Evolutionary conservation across 2,113 vertebrate genomes (phyloP).

Genomic region (Sorex fumeus): DNA sequence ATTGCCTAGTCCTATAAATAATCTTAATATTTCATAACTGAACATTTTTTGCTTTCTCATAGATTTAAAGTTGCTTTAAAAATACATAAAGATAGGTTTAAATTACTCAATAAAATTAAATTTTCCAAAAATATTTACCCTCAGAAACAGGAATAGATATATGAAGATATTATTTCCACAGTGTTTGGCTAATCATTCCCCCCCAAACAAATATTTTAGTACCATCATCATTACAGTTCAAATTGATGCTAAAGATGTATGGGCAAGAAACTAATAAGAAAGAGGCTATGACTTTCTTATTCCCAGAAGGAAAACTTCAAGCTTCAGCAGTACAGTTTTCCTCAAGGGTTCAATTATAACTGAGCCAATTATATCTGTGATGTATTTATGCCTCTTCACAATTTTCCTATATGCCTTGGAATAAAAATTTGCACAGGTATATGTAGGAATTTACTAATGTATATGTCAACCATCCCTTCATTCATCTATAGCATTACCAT

Average conservation of each 20-base stretch:
- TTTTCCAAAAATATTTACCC: background rate
- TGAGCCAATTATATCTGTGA: constrained; percentile 72
- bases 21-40: constrained; percentile 9
- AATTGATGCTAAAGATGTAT: constrained; percentile 35
- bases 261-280: constrained; percentile 35
- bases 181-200: constrained; percentile 15
- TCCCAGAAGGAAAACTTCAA: constrained; percentile 66
- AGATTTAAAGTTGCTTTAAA: background rate
- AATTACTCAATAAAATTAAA: constrained; percentile 50
- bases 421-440: constrained; percentile 60
- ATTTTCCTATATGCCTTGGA: constrained; percentile 68
- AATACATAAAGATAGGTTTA: constrained; percentile 2
- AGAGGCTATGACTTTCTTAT: constrained; percentile 52
- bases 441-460: constrained; percentile 49
- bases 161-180: constrained; percentile 15
- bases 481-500: background rate
- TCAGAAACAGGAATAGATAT: constrained; percentile 2
- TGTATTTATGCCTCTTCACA: constrained; percentile 57
- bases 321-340: constrained; percentile 58
- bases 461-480: background rate
- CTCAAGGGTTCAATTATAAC: constrained; percentile 80
- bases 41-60: background rate
- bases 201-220: constrained; percentile 39
- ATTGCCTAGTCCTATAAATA: background rate
- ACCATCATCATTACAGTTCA: background rate